Conservation (phyloP, 2,888 invertebrate genomes). For the Frankliniella intonsa region DNA sequence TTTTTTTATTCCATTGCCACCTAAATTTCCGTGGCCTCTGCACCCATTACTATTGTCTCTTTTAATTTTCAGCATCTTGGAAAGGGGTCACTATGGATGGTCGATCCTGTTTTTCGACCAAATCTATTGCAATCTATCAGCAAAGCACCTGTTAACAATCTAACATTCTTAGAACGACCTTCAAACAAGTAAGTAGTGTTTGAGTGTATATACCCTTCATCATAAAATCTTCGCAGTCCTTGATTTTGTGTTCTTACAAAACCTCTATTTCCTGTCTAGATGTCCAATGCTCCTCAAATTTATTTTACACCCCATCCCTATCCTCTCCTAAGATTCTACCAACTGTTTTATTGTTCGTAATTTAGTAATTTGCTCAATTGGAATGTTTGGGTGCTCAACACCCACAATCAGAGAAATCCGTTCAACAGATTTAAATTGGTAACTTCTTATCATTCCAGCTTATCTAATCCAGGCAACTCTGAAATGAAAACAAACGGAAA, state of each 20-base stretch:
- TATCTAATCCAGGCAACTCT: not conserved
- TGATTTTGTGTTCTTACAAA: not conserved
- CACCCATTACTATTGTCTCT: not conserved
- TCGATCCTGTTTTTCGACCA: conserved; percentile 85
- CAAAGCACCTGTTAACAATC: conserved; percentile 77
- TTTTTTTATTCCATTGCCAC: not conserved
- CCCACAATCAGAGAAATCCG: too few relatives aligned
- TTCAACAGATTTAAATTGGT: too few relatives aligned
- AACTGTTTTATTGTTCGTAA: not conserved
- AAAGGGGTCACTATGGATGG: conserved; percentile 94
- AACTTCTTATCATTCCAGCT: not conserved
- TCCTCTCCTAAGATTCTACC: not conserved
- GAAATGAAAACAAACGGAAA: not conserved
- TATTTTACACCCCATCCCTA: not conserved
- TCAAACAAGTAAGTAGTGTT: conserved; percentile 37
- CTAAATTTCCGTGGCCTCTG: not conserved
- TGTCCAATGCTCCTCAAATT: not conserved
- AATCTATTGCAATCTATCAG: conserved; percentile 84
- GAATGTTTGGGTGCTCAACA: not conserved
- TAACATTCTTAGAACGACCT: conserved; percentile 54
- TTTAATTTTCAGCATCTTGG: conserved; percentile 69
- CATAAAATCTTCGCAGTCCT: not conserved
- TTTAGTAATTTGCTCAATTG: not conserved
- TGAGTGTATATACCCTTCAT: not conserved
- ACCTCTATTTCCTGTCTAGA: not conserved